These are phyloP conservation scores for Dryadula phaetusa DNA, from an alignment of 2,888 invertebrate genomes.

Conservation along the genomic window DNA sequence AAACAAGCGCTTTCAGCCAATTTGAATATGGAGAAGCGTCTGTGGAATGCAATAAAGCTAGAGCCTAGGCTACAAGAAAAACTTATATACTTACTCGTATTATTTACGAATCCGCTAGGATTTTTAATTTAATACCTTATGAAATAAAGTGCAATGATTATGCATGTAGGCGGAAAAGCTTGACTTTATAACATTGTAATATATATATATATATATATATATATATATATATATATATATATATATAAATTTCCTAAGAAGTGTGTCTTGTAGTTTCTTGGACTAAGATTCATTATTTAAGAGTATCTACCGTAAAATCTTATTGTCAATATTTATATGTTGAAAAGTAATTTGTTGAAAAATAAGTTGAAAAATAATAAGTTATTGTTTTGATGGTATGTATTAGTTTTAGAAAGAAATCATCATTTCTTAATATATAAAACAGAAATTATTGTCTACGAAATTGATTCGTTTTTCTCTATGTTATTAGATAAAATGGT, in stretches of 20 bases:
- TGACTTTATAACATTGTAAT: neutral
- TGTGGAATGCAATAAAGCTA: conserved; percentile 30
- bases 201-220: conserved; percentile 6
- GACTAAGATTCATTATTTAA: too few species aligned
- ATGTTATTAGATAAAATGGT: too few species aligned
- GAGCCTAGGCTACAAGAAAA: conserved; percentile 14
- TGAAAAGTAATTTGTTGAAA: too few species aligned
- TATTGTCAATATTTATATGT: too few species aligned
- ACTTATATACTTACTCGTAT: neutral
- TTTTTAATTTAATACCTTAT: conserved; percentile 3
- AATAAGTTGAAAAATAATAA: too few species aligned
- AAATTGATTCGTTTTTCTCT: too few species aligned
- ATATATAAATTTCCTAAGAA: neutral
- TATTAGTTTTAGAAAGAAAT: too few species aligned
- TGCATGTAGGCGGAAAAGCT: neutral
- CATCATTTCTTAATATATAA: too few species aligned
- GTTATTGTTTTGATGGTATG: too few species aligned
- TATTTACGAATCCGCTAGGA: neutral
- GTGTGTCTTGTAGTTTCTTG: neutral
- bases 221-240: conserved; percentile 5
- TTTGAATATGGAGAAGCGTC: conserved; percentile 31
- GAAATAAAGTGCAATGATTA: conserved; percentile 11
- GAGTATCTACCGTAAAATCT: too few species aligned
- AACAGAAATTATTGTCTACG: too few species aligned
- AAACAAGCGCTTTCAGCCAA: conserved; percentile 45